These are phyloP conservation scores for Otocyon megalotis DNA, from an alignment of 2,113 vertebrate species.

Conservation along the genomic window DNA sequence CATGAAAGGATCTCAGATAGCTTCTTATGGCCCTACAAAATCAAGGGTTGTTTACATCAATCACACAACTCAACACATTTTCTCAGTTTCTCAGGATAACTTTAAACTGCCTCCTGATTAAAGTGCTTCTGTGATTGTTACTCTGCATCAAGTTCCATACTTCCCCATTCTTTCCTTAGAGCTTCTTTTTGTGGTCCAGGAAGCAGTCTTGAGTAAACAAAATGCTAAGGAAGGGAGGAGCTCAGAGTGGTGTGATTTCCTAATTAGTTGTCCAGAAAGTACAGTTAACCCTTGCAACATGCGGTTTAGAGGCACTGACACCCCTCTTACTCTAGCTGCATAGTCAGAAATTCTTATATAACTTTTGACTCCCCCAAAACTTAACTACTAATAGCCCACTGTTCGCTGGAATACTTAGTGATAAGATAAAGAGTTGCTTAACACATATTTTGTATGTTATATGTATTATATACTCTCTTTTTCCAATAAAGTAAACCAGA, in stretches of 20 bases:
- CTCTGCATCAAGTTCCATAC: not conserved
- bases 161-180: constrained; percentile 62
- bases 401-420: not conserved
- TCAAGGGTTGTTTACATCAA: constrained; percentile 81
- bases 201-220: not conserved
- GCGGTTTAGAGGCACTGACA: not conserved
- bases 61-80: constrained; percentile 76
- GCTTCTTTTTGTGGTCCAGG: constrained; percentile 49
- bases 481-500: not conserved
- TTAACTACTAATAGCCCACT: not conserved
- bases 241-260: not conserved
- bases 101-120: constrained; percentile 81
- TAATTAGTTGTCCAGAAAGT: constrained; percentile 3
- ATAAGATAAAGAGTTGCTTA: not conserved
- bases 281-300: not conserved
- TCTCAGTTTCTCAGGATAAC: constrained; percentile 70
- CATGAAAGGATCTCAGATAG: constrained; percentile 73
- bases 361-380: not conserved
- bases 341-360: not conserved
- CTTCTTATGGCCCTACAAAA: constrained; percentile 80
- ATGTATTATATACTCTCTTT: not conserved
- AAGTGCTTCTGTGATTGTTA: constrained; percentile 77
- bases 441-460: not conserved
- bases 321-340: not conserved
- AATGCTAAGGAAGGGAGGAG: not conserved